These are phyloP conservation scores for Cherax quadricarinatus DNA, from an alignment of 1,140 invertebrate genomes.

Conservation along the genomic window DNA sequence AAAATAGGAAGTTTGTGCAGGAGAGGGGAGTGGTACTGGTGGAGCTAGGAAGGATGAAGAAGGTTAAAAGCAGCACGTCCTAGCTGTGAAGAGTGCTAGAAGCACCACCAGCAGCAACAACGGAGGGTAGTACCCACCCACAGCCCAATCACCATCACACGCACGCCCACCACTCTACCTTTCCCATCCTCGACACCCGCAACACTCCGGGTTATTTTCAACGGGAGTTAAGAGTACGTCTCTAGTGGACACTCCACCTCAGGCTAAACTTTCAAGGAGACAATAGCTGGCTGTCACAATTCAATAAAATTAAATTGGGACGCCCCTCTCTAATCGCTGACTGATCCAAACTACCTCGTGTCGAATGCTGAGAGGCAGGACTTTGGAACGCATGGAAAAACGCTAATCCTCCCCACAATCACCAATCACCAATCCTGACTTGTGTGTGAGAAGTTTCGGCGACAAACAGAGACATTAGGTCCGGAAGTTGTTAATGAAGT, in stretches of 20 bases:
- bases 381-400: slow-evolving; percentile 34
- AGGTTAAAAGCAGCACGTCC: too few species aligned
- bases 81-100: too few species aligned
- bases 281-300: slow-evolving; percentile 52
- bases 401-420: slow-evolving; percentile 54
- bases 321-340: slow-evolving; percentile 47
- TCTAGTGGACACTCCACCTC: not conserved
- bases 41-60: too few species aligned
- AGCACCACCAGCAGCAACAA: too few species aligned
- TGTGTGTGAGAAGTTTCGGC: slow-evolving; percentile 57
- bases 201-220: too few species aligned
- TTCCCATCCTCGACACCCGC: too few species aligned
- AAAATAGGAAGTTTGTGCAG: too few species aligned
- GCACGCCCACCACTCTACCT: too few species aligned
- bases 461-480: slow-evolving; percentile 67
- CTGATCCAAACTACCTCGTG: slow-evolving; percentile 30
- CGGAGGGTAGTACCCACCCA: too few species aligned
- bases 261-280: not conserved
- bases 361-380: not conserved
- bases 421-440: slow-evolving; percentile 62
- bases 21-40: too few species aligned
- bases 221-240: not conserved
- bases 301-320: slow-evolving; percentile 58
- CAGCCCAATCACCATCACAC: too few species aligned
- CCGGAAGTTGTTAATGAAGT: slow-evolving; percentile 67